Percentiles rank a stretch among this genome's conserved stretches.
Conservation (phyloP, 2,888 invertebrate genomes). For the Leptothorax acervorum region DNA sequence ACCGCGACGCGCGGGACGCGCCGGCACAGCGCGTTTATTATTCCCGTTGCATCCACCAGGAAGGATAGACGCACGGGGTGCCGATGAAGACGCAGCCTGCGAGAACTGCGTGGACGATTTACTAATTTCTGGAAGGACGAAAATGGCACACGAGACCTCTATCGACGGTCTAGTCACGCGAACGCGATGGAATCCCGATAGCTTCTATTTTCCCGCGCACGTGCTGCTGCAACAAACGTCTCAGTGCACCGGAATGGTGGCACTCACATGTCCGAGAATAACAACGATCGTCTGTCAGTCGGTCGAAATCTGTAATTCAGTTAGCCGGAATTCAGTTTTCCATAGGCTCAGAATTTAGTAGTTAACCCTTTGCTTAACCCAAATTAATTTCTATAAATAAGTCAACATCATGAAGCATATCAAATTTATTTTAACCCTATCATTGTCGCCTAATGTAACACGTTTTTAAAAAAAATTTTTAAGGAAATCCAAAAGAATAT, state of each 20-base stretch:
- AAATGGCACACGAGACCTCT: slow-evolving; percentile 68
- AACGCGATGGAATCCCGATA: slow-evolving; percentile 67
- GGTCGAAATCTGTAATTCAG: not conserved
- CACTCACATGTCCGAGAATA: slow-evolving; percentile 30
- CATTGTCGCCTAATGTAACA: not conserved
- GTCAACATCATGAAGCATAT: not conserved
- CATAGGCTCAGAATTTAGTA: not conserved
- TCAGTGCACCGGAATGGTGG: slow-evolving; percentile 24
- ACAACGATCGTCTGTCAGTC: not conserved
- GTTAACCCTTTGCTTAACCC: not conserved
- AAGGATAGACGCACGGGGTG: slow-evolving; percentile 68
- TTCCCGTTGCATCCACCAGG: slow-evolving; percentile 73
- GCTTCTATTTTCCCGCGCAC: slow-evolving; percentile 43
- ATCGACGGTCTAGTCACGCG: slow-evolving; percentile 71
- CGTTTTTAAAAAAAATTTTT: not conserved
- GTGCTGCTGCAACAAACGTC: slow-evolving; percentile 17
- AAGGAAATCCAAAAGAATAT: not conserved
- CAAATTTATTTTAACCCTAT: not conserved
- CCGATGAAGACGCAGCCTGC: slow-evolving; percentile 63
- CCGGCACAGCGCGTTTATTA: slow-evolving; percentile 69
- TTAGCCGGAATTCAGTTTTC: not conserved
- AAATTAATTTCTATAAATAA: not conserved
- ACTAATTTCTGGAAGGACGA: slow-evolving; percentile 80
- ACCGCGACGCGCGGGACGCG: slow-evolving; percentile 13
- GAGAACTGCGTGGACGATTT: slow-evolving; percentile 79